Base-by-base conservation (phyloP, 1,140 invertebrate species). In the Steinernema feltiae region DNA sequence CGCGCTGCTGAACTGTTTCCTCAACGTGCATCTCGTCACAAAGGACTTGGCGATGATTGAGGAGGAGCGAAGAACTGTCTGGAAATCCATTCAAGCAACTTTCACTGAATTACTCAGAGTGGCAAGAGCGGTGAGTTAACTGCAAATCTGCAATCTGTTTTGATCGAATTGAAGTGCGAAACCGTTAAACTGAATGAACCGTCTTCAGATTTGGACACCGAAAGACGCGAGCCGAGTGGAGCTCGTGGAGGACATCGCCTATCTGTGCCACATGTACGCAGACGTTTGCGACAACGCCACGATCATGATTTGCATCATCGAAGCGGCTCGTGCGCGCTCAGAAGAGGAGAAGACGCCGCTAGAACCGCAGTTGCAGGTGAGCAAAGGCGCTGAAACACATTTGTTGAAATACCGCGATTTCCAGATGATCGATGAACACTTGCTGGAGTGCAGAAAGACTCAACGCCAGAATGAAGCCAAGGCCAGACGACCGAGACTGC, bases 71-170 rank as follows among this genome's bases (percentile, higher is more conserved):
- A 3, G 21, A 15, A 48, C 72, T 27, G 77, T 83, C 18, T 82
- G 81, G 81, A 83, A 76, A 69, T 48, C 75, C 12, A 73, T 81
- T 32, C 82, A 83, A 32, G 18, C 1, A 1, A 35, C 72, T 24
- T 82, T 79, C 53, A 74, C 75, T 12, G 76, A 82, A 24, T 69
- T 82, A 7, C 48, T 82, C 29, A 35, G 69, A 0, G 73, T 80
- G 18, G 73, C 79, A 18, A 70, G 72, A 24, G 72, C 77, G 74
- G 79, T 80, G 27, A 79, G 80, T 72, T 12, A n/a, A 73, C 74
- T 75, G 27, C n/a, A n/a, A n/a, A n/a, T n/a, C n/a, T n/a, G n/a
- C 35, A 41, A 7, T 7, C 35, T 41, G 7, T 41, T 41, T 41
- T 41, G 35, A 41, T 7, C 24, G 53, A 27, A 17, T 63, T 63